Evolutionary conservation across 2,888 invertebrate genomes (phyloP).

Genomic region (Molanna angustata): DNA sequence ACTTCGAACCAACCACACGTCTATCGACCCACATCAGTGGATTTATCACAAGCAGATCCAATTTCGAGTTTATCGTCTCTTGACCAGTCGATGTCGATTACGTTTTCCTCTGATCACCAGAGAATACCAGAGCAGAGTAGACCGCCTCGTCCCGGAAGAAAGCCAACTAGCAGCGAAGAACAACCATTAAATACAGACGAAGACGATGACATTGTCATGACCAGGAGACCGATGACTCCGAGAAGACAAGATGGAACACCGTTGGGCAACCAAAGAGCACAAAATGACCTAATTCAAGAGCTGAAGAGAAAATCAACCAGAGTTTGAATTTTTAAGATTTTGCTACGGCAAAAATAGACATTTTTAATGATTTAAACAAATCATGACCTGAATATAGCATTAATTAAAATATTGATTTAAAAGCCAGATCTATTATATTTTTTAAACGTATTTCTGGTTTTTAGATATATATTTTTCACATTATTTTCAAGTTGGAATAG

Average conservation of each 20-base stretch:
- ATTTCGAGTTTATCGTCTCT: background rate
- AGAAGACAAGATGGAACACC: conserved; percentile 13
- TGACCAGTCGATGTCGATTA: background rate
- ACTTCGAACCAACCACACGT: background rate
- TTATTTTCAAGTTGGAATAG: too few relatives aligned
- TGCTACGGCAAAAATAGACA: too few relatives aligned
- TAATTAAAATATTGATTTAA: too few relatives aligned
- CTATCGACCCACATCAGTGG: background rate
- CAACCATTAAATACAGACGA: conserved; percentile 13
- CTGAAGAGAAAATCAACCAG: too few relatives aligned
- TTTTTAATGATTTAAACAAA: too few relatives aligned
- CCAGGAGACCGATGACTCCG: conserved; percentile 10
- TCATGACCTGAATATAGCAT: too few relatives aligned
- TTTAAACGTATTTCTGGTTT: too few relatives aligned
- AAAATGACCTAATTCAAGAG: conserved; percentile 22
- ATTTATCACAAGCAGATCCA: background rate
- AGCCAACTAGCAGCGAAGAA: conserved; percentile 7
- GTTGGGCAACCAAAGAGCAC: conserved; percentile 9
- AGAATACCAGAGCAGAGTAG: conserved; percentile 17
- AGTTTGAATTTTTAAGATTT: too few relatives aligned
- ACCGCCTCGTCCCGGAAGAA: conserved; percentile 16
- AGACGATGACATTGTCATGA: too few relatives aligned
- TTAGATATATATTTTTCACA: too few relatives aligned
- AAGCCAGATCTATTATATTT: too few relatives aligned
- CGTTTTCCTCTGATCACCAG: background rate